A percentile compares a stretch with the other conserved stretches of the same genome.
phyloP scores from a whole-genome alignment of 2,888 invertebrate genomes.

The Drosophila quinaria region DNA sequence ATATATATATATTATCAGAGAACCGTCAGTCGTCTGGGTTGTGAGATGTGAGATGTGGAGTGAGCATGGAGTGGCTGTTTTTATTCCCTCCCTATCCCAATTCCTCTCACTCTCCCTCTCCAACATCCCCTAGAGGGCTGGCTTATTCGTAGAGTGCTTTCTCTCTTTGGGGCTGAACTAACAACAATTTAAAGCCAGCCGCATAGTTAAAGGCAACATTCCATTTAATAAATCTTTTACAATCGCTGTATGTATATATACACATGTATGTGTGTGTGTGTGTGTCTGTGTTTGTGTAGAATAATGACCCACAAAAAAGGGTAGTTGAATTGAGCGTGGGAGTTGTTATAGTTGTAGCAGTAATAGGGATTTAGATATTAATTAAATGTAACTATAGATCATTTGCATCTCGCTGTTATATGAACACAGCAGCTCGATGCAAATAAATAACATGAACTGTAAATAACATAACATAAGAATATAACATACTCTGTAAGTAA shows the following conservation, averaged over 20 bases:
- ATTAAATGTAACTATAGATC: no score
- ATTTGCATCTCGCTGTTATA: no score
- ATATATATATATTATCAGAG: neutral
- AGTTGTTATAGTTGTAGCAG: conserved; percentile 3
- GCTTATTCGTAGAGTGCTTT: conserved; percentile 13
- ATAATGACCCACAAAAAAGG: neutral
- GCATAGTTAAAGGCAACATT: conserved; percentile 35
- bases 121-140: neutral
- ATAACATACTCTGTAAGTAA: no score
- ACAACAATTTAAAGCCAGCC: conserved; percentile 38
- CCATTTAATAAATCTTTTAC: conserved; percentile 27
- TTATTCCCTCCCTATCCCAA: no score
- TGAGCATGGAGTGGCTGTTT: neutral
- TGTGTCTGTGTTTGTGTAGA: neutral
- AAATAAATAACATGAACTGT: no score
- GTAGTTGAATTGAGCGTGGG: neutral
- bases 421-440: no score
- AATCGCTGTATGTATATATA: conserved; percentile 6
- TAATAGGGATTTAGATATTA: no score
- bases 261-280: conserved; percentile 7
- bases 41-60: neutral
- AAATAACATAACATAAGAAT: no score
- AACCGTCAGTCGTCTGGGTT: neutral
- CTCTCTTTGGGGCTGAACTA: neutral
- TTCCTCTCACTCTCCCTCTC: no score